Evolutionary conservation across 23 tunicate species (phyloP).

Genomic region (Trididemnum miniatum): DNA sequence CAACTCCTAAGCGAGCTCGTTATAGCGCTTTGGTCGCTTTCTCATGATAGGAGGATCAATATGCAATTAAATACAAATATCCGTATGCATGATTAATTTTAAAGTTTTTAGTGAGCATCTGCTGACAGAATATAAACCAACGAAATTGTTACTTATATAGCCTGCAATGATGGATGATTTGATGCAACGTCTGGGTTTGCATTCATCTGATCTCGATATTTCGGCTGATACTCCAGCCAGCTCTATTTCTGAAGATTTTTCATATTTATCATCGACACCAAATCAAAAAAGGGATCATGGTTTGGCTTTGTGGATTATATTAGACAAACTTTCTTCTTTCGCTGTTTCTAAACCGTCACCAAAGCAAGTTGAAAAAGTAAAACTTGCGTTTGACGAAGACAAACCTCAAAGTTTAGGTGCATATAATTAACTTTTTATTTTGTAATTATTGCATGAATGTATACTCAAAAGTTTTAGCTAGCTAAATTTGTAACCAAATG

Average conservation of each 20-base stretch:
- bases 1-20: no score
- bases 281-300: constrained; percentile 7
- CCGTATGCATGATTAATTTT: no score
- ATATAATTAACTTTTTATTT: no score
- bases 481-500: no score
- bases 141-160: no score
- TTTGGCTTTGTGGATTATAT: constrained; percentile 32
- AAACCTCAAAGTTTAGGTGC: constrained; percentile 23
- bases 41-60: no score
- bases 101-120: no score
- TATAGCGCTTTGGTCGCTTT: no score
- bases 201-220: constrained; percentile 41
- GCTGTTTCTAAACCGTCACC: background rate
- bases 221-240: constrained; percentile 16
- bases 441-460: no score
- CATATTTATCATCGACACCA: constrained; percentile 31
- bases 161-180: constrained; percentile 58
- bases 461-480: no score
- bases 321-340: constrained; percentile 25
- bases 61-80: no score
- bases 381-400: constrained; percentile 1
- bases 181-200: constrained; percentile 55
- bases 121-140: no score
- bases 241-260: constrained; percentile 27
- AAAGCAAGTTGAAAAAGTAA: background rate